Percentiles rank a stretch among this genome's conserved stretches.
Conservation (phyloP, 2,797 vertebrate genomes). For the Sciurus vulgaris region DNA sequence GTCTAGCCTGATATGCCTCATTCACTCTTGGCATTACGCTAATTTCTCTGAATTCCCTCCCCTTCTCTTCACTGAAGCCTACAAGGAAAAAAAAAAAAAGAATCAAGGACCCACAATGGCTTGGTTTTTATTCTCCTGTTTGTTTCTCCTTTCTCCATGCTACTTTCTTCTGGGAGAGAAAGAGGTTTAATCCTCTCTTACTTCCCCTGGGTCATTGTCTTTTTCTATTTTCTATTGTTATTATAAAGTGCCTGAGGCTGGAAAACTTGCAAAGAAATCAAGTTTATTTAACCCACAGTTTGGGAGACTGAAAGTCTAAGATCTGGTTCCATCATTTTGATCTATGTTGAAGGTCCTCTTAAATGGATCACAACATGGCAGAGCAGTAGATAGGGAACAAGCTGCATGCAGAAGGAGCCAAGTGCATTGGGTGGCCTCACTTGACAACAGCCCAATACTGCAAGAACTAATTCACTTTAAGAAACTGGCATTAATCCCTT, state of each 20-base stretch:
- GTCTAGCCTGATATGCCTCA: not conserved
- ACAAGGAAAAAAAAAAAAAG: not conserved
- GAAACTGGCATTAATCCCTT: not conserved
- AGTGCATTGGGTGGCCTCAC: not conserved
- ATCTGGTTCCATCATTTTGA: not conserved
- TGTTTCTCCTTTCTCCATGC: not conserved
- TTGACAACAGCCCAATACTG: not conserved
- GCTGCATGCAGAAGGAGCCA: not conserved
- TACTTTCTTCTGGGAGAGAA: not conserved
- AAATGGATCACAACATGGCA: not conserved
- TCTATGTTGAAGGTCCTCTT: not conserved
- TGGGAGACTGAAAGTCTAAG: not conserved
- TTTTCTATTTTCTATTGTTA: not conserved
- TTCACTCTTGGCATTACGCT: not conserved
- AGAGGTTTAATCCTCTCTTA: not conserved
- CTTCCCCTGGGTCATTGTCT: not conserved
- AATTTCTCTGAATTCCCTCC: constrained; percentile 16
- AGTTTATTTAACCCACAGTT: not conserved
- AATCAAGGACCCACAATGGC: not conserved
- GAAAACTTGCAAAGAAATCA: not conserved
- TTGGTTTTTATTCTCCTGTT: not conserved
- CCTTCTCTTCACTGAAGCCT: not conserved
- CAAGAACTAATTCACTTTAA: not conserved
- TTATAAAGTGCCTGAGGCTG: not conserved
- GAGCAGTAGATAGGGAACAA: not conserved